These are phyloP conservation scores for Hypsopygia costalis DNA, from an alignment of 2,888 invertebrate species.

Conservation along the genomic window DNA sequence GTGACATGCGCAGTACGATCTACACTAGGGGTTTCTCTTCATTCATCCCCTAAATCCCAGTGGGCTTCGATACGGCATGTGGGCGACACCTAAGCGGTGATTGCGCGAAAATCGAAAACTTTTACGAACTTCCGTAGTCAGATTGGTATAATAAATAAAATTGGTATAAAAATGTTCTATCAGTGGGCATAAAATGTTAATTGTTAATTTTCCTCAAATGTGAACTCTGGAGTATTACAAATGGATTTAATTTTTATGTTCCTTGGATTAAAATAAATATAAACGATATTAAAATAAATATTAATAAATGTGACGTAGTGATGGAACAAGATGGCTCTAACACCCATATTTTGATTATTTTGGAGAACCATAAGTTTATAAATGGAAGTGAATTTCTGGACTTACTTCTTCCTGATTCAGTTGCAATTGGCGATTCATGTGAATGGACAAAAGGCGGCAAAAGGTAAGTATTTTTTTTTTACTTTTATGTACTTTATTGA, in stretches of 20 bases:
- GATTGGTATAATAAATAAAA: too few species aligned
- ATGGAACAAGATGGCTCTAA: constrained; percentile 62
- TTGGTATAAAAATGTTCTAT: too few species aligned
- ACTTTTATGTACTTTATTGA: too few species aligned
- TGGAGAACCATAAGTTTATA: constrained; percentile 46
- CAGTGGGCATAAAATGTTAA: too few species aligned
- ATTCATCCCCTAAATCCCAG: constrained; percentile 55
- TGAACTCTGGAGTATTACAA: not conserved
- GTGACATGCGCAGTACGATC: constrained; percentile 48
- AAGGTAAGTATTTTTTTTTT: constrained; percentile 45
- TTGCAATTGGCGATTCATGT: constrained; percentile 42
- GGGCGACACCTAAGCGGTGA: constrained; percentile 31
- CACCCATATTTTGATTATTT: constrained; percentile 47
- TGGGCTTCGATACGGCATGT: constrained; percentile 32
- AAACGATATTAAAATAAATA: constrained; percentile 7
- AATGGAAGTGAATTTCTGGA: constrained; percentile 73
- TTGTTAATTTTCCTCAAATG: not conserved
- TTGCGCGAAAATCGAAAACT: constrained; percentile 31
- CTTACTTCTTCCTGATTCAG: constrained; percentile 47
- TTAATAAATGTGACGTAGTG: constrained; percentile 35
- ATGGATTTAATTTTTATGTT: not conserved
- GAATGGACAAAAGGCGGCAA: constrained; percentile 43
- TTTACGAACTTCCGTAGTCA: constrained; percentile 32
- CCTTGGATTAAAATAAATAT: not conserved
- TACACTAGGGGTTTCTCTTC: constrained; percentile 30